phyloP scores from a whole-genome alignment of 2,113 vertebrate genomes.

The Paradoxurus hermaphroditus region DNA sequence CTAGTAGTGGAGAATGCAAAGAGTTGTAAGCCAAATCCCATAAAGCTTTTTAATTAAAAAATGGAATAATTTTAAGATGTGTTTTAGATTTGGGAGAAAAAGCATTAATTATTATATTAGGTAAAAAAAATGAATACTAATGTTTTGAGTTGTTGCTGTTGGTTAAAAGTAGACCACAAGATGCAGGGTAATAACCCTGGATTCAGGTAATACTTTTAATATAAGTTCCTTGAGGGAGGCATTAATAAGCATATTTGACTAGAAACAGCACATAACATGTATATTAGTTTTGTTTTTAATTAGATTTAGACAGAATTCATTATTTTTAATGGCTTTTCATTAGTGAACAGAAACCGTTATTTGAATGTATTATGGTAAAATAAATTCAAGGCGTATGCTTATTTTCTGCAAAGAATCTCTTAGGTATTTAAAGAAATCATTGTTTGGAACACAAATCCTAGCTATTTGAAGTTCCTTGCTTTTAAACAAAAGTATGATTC shows the following conservation, averaged over 20 bases:
- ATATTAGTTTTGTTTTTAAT: slow-evolving; percentile 83
- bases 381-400: slow-evolving; percentile 73
- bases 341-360: slow-evolving; percentile 81
- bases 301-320: slow-evolving; percentile 82
- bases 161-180: slow-evolving; percentile 60
- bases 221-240: slow-evolving; percentile 50
- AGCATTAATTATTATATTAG: slow-evolving; percentile 51
- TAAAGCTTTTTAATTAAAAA: slow-evolving; percentile 63
- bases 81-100: slow-evolving; percentile 27
- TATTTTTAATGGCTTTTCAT: slow-evolving; percentile 84
- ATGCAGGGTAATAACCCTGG: not conserved
- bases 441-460: slow-evolving; percentile 47
- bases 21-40: slow-evolving; percentile 29
- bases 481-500: not conserved
- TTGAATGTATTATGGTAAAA: slow-evolving; percentile 75
- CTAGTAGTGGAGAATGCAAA: not conserved
- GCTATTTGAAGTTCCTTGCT: slow-evolving; percentile 4
- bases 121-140: slow-evolving; percentile 8
- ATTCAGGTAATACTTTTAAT: slow-evolving; percentile 64
- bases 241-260: slow-evolving; percentile 71
- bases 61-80: slow-evolving; percentile 55
- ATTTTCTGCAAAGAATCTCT: slow-evolving; percentile 67
- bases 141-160: slow-evolving; percentile 43
- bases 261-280: slow-evolving; percentile 61
- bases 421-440: slow-evolving; percentile 71